Evolutionary conservation across 2,797 vertebrate species (phyloP).

Genomic region (Helarctos malayanus): DNA sequence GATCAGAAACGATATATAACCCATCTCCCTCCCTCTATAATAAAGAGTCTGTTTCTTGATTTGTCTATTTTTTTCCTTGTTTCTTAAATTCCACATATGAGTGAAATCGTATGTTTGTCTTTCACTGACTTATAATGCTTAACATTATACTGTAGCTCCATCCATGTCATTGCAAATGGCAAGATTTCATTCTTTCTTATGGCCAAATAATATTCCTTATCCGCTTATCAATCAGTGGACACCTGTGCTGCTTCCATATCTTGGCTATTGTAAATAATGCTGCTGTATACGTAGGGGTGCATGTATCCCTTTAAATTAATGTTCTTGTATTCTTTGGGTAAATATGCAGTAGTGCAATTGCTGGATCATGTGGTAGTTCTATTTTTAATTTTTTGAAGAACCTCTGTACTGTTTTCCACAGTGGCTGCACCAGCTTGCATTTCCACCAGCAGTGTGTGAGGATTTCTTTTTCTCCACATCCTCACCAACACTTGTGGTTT

Average conservation of each 20-base stretch:
- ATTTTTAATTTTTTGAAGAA: background rate
- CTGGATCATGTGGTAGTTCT: background rate
- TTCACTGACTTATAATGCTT: background rate
- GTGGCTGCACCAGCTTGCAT: background rate
- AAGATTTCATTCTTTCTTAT: background rate
- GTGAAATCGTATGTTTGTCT: background rate
- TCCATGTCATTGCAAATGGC: background rate
- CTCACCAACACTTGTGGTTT: background rate
- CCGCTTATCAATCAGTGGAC: background rate
- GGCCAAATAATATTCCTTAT: background rate
- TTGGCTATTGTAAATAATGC: background rate
- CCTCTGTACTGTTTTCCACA: background rate
- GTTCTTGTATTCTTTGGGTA: background rate
- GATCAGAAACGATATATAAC: no score
- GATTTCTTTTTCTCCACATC: background rate
- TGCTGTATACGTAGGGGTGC: background rate
- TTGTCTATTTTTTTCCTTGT: background rate
- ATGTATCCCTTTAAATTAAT: background rate
- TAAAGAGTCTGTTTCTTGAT: background rate
- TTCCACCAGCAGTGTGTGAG: background rate
- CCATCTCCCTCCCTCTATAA: background rate
- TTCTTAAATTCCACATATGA: background rate
- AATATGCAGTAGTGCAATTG: background rate
- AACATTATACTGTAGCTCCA: background rate
- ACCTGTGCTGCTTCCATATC: background rate